These are phyloP conservation scores for Operophtera brumata DNA, from an alignment of 2,888 invertebrate genomes.

Conservation along the genomic window DNA sequence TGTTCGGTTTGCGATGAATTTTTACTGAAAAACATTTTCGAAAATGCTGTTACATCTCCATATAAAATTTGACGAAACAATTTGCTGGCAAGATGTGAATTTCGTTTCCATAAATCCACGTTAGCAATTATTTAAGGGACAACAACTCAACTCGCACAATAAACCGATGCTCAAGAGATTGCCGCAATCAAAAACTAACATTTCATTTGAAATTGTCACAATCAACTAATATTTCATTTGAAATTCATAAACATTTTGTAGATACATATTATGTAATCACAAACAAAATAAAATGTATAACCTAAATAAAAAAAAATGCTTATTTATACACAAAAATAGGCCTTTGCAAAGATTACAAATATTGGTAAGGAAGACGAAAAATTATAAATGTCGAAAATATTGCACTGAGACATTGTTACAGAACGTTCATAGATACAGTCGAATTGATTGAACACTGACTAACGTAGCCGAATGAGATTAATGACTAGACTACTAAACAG, in stretches of 20 bases:
- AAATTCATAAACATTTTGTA: conserved; percentile 38
- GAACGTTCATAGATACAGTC: conserved; percentile 8
- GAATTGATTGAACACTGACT: conserved; percentile 6
- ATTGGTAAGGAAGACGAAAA: conserved; percentile 53
- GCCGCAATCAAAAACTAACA: conserved; percentile 38
- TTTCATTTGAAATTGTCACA: conserved; percentile 44
- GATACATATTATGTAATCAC: conserved; percentile 35
- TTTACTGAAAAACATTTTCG: background rate
- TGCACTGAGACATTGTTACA: conserved; percentile 38
- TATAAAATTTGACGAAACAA: background rate
- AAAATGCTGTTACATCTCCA: conserved; percentile 4
- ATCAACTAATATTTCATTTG: conserved; percentile 43
- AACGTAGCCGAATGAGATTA: conserved; percentile 7
- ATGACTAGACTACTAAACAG: conserved; percentile 13
- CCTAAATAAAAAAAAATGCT: conserved; percentile 56
- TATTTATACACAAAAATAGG: conserved; percentile 53
- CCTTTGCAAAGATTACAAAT: conserved; percentile 52
- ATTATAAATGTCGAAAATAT: conserved; percentile 46
- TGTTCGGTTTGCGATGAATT: background rate
- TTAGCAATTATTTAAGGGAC: background rate
- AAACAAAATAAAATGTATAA: conserved; percentile 44
- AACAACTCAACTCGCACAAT: conserved; percentile 20
- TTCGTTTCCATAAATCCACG: background rate
- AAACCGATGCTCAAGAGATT: conserved; percentile 18
- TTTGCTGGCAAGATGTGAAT: background rate